Evolutionary conservation across 2,113 vertebrate genomes (phyloP).

Genomic region (Clarias batrachus): DNA sequence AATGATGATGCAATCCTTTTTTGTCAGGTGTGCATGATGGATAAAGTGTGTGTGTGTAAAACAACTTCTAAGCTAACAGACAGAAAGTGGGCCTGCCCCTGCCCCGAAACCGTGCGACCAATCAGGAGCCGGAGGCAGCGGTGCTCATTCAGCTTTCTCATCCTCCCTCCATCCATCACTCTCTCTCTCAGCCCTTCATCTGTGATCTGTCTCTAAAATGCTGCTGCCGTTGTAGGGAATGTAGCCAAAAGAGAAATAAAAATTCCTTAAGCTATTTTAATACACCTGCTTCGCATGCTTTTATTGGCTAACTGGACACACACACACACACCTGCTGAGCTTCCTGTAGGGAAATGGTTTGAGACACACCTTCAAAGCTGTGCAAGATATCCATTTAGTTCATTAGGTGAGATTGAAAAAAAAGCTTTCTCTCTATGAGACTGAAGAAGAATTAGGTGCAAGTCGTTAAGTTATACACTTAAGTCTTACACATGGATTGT

Average conservation of each 20-base stretch:
- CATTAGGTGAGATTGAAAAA: not conserved
- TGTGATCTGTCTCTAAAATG: constrained; percentile 52
- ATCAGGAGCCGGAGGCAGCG: constrained; percentile 11
- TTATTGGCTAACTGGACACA: not conserved
- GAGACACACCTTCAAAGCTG: not conserved
- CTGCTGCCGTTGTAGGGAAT: constrained; percentile 59
- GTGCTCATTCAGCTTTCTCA: constrained; percentile 15
- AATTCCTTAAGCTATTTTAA: constrained; percentile 40
- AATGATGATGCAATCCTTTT: constrained; percentile 30
- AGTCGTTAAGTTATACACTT: too few species aligned
- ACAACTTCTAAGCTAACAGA: constrained; percentile 33
- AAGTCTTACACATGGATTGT: too few species aligned
- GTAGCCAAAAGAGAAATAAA: constrained; percentile 60
- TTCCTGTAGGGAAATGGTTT: not conserved
- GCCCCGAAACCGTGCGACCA: not conserved
- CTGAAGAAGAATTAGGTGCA: not conserved
- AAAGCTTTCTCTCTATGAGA: not conserved
- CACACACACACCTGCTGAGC: not conserved
- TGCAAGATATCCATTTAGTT: too few species aligned
- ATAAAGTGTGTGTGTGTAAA: not conserved
- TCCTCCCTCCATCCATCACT: not conserved
- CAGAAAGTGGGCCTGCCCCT: constrained; percentile 43
- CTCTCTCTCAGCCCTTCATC: constrained; percentile 25
- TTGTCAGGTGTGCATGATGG: constrained; percentile 2
- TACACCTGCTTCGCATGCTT: not conserved